These are phyloP conservation scores for Griposia aprilina DNA, from an alignment of 2,888 invertebrate genomes.

Conservation along the genomic window DNA sequence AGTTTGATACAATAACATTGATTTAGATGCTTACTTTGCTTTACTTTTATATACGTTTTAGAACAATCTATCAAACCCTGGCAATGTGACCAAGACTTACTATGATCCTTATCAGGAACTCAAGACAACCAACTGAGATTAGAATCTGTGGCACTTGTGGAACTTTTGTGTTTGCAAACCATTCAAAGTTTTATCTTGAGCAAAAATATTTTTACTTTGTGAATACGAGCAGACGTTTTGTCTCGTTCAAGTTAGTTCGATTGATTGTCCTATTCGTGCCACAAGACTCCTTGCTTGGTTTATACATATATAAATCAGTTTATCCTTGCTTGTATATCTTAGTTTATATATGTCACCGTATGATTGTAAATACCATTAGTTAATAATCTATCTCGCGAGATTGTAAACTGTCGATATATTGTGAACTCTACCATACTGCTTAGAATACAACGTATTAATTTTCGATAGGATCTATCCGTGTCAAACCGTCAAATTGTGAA, in stretches of 20 bases:
- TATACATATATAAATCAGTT: too few species aligned
- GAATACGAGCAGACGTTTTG: neutral
- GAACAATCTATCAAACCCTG: neutral
- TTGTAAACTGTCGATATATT: too few species aligned
- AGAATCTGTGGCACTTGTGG: conserved; percentile 24
- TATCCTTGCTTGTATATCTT: neutral
- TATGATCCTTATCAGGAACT: conserved; percentile 27
- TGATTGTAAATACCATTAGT: too few species aligned
- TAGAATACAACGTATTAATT: too few species aligned
- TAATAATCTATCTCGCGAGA: too few species aligned
- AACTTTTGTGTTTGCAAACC: conserved; percentile 36
- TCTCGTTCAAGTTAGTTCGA: neutral
- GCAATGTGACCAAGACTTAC: neutral
- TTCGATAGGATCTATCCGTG: too few species aligned
- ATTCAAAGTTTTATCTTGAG: conserved; percentile 33
- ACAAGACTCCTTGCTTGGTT: neutral
- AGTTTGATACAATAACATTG: too few species aligned
- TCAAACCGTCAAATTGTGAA: too few species aligned
- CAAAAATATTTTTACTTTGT: conserved; percentile 33
- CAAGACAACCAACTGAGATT: conserved; percentile 15
- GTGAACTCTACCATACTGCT: too few species aligned
- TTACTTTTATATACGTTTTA: too few species aligned
- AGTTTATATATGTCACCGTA: too few species aligned
- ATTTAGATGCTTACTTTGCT: too few species aligned
- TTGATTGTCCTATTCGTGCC: neutral